Percentiles rank a stretch among this genome's conserved stretches.
Evolutionary conservation across 1,140 invertebrate species (phyloP).

Genomic region (Scaptodrosophila lebanonensis): DNA sequence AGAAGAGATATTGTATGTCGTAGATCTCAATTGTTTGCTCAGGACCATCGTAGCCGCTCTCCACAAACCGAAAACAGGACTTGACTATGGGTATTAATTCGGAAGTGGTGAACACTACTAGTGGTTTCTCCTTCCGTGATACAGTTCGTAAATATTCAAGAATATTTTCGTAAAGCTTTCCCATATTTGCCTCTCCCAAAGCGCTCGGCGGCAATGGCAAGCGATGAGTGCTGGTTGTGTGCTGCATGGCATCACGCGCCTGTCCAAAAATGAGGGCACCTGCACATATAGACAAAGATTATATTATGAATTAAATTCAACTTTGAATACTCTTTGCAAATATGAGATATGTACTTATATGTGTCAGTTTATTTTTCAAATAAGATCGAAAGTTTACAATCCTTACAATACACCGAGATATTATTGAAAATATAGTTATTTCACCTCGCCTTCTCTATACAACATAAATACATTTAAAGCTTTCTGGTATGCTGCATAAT

Average conservation of each 20-base stretch:
- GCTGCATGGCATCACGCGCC: slow-evolving; percentile 39
- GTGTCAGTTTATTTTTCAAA: too few relatives aligned
- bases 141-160: slow-evolving; percentile 30
- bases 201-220: slow-evolving; percentile 62
- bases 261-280: slow-evolving; percentile 52
- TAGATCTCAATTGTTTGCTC: slow-evolving; percentile 33
- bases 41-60: slow-evolving; percentile 1
- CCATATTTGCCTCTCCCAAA: slow-evolving; percentile 52
- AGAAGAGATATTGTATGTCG: slow-evolving; percentile 58
- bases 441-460: too few relatives aligned
- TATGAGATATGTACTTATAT: too few relatives aligned
- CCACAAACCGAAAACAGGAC: slow-evolving; percentile 49
- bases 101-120: slow-evolving; percentile 40
- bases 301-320: too few relatives aligned
- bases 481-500: too few relatives aligned
- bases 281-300: too few relatives aligned
- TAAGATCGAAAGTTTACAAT: too few relatives aligned
- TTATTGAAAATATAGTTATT: too few relatives aligned
- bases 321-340: too few relatives aligned
- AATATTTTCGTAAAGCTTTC: slow-evolving; percentile 45
- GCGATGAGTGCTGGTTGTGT: slow-evolving; percentile 41
- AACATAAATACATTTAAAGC: too few relatives aligned
- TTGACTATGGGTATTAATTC: slow-evolving; percentile 48
- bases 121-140: slow-evolving; percentile 12
- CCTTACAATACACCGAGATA: too few relatives aligned